Conservation (phyloP, 2,888 invertebrate species). For the Biston stratarius region DNA sequence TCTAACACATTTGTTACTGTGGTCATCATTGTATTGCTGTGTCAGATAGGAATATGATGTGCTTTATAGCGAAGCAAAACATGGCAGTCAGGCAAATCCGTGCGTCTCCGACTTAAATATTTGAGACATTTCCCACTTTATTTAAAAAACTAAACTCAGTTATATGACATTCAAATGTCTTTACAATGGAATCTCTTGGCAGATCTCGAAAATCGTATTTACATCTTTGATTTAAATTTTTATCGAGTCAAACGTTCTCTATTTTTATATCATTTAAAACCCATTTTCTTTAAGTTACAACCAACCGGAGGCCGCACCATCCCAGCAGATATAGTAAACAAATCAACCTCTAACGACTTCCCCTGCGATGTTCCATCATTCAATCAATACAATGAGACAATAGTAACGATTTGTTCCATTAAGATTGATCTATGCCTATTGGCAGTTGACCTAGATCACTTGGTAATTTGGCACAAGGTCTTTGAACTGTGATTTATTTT, state of each 20-base stretch:
- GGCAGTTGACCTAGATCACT: constrained; percentile 46
- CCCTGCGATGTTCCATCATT: constrained; percentile 19
- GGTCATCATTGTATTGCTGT: no score
- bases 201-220: no score
- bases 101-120: no score
- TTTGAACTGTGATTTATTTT: constrained; percentile 38
- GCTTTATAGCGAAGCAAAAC: no score
- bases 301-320: constrained; percentile 16
- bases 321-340: constrained; percentile 18
- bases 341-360: constrained; percentile 29
- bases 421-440: constrained; percentile 39
- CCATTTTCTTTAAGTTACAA: constrained; percentile 7
- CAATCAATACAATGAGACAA: constrained; percentile 42
- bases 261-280: constrained; percentile 10
- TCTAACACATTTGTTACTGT: no score
- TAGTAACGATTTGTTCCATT: constrained; percentile 37
- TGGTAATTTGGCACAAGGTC: constrained; percentile 47
- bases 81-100: no score
- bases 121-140: no score
- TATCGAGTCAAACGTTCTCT: not conserved
- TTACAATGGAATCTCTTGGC: no score
- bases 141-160: no score
- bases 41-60: no score
- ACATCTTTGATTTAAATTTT: no score
- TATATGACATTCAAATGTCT: no score